Percentiles rank a stretch among this genome's conserved stretches.
Conservation (phyloP, 2,888 invertebrate genomes). For the Allophyes oxyacanthae region DNA sequence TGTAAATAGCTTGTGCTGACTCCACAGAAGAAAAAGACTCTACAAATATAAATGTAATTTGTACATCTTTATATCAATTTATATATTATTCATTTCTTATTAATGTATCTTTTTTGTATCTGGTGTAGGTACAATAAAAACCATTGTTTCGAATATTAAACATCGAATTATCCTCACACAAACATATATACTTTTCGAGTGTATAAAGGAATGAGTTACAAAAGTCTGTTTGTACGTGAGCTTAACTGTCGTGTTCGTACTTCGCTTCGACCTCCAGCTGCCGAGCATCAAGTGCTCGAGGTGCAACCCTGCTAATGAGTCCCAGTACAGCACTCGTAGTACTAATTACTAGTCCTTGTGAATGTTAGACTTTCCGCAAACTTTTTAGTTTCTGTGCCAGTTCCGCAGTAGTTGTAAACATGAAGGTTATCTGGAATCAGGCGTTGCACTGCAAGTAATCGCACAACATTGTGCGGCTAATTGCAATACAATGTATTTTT, state of each 20-base stretch:
- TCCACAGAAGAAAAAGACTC: too few species aligned
- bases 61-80: too few species aligned
- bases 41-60: too few species aligned
- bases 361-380: conserved; percentile 4
- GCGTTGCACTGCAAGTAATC: not conserved
- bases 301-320: conserved; percentile 19
- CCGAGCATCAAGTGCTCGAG: conserved; percentile 1
- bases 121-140: too few species aligned
- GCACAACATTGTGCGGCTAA: not conserved
- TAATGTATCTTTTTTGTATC: too few species aligned
- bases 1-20: too few species aligned
- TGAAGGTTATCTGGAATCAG: conserved; percentile 4
- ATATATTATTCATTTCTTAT: too few species aligned
- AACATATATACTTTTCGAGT: too few species aligned
- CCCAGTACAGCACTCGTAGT: not conserved
- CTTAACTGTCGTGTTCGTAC: not conserved
- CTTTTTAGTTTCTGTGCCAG: conserved; percentile 14
- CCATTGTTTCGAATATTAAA: too few species aligned
- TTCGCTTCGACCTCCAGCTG: not conserved
- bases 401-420: conserved; percentile 17
- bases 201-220: too few species aligned
- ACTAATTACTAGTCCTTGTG: conserved; percentile 29
- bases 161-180: too few species aligned
- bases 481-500: not conserved
- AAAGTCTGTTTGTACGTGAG: too few species aligned